phyloP scores from a whole-genome alignment of 2,797 vertebrate genomes.

The Odontamblyopus lacepedii region DNA sequence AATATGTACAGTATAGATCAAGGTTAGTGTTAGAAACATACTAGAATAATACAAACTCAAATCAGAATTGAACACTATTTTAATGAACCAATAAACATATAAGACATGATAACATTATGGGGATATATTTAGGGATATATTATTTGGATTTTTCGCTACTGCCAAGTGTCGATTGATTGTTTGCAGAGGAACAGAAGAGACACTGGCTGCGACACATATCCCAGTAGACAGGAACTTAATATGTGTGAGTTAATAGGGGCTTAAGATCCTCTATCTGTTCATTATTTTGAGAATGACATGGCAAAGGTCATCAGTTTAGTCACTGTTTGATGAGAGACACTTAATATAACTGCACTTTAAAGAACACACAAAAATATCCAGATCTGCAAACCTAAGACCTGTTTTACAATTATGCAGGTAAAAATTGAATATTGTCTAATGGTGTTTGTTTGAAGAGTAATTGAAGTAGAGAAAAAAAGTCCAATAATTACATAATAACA shows the following conservation, averaged over 20 bases:
- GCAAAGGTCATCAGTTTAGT: conserved; percentile 18
- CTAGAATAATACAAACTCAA: too few species aligned
- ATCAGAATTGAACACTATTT: not conserved
- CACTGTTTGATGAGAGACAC: conserved; percentile 10
- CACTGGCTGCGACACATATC: not conserved
- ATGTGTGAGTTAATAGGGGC: conserved; percentile 12
- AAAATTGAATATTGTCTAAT: not conserved
- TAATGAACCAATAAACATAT: not conserved
- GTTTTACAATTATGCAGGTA: conserved; percentile 3
- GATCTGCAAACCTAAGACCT: not conserved
- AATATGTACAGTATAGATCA: too few species aligned
- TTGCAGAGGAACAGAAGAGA: conserved; percentile 1
- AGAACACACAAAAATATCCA: conserved; percentile 6
- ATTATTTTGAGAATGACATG: conserved; percentile 11
- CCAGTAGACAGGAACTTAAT: not conserved
- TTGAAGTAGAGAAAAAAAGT: not conserved
- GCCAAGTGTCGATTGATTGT: not conserved
- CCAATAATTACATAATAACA: not conserved
- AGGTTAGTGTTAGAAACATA: too few species aligned
- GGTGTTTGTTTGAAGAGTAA: not conserved
- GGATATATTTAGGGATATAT: not conserved
- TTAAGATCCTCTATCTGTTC: conserved; percentile 21
- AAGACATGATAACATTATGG: not conserved
- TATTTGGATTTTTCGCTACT: not conserved
- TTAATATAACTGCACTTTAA: conserved; percentile 1